These are phyloP conservation scores for Ceyx erithaca DNA, from an alignment of 2,797 vertebrate species.

Conservation along the genomic window DNA sequence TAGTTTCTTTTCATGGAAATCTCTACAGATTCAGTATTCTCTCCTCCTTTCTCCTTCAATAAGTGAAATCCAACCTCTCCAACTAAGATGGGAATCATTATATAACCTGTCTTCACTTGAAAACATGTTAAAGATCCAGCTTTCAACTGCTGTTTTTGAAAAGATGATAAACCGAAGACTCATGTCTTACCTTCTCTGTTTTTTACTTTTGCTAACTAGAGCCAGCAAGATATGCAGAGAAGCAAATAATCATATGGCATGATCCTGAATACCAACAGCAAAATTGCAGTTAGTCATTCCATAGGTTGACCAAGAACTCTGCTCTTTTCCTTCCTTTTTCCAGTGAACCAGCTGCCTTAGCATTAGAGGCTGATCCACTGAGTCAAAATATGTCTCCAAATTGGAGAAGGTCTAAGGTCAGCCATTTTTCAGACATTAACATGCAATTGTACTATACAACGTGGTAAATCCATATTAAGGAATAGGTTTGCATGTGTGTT, in stretches of 20 bases:
- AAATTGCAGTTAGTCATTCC: not conserved
- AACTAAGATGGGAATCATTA: not conserved
- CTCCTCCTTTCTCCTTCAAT: not conserved
- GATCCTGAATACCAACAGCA: not conserved
- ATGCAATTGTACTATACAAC: no score
- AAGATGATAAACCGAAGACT: not conserved
- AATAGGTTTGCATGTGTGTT: not conserved
- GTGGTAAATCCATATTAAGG: not conserved
- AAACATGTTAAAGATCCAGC: not conserved
- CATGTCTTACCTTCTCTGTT: not conserved
- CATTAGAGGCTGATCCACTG: not conserved
- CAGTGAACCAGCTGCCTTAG: not conserved
- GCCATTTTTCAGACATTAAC: no score
- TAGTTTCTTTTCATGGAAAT: not conserved
- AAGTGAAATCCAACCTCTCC: not conserved
- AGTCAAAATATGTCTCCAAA: not conserved
- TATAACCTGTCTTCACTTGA: not conserved
- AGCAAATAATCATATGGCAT: not conserved
- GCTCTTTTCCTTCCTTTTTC: not conserved
- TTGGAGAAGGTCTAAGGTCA: not conserved
- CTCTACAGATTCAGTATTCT: not conserved
- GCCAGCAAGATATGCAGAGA: not conserved
- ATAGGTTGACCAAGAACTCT: not conserved
- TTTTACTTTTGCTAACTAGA: not conserved
- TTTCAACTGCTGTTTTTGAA: not conserved